Evolutionary conservation across 2,113 vertebrate species (phyloP).

Genomic region (Perca schrenkii): DNA sequence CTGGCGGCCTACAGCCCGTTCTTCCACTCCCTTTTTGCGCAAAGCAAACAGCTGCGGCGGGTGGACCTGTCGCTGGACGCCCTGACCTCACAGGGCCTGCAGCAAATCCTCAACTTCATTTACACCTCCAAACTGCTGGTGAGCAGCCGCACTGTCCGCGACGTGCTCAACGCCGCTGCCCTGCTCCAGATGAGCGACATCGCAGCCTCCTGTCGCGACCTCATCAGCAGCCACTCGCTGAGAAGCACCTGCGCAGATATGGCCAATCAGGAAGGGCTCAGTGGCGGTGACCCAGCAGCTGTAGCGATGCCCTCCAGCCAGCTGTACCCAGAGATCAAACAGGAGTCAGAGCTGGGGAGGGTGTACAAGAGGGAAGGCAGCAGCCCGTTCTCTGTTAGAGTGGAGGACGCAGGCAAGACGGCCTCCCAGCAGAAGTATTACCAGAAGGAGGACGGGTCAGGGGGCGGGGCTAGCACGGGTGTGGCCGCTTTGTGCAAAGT

Average conservation of each 20-base stretch:
- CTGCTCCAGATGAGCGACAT: slow-evolving; percentile 96
- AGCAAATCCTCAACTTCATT: slow-evolving; percentile 97
- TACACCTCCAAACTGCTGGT: slow-evolving; percentile 96
- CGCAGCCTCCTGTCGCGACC: slow-evolving; percentile 92
- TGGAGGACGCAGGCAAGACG: slow-evolving; percentile 84
- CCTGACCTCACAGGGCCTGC: slow-evolving; percentile 91
- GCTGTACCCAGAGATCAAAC: slow-evolving; percentile 93
- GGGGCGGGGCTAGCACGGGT: neutral
- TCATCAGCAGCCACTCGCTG: slow-evolving; percentile 90
- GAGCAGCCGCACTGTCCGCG: slow-evolving; percentile 90
- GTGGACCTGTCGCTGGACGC: slow-evolving; percentile 94
- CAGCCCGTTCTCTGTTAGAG: slow-evolving; percentile 88
- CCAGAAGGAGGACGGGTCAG: slow-evolving; percentile 88
- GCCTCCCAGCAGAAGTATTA: slow-evolving; percentile 85
- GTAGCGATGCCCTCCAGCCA: slow-evolving; percentile 67
- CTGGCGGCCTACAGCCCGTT: slow-evolving; percentile 95
- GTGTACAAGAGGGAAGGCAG: slow-evolving; percentile 90
- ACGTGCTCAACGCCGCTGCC: slow-evolving; percentile 91
- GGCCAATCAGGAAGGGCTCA: slow-evolving; percentile 80
- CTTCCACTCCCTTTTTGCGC: slow-evolving; percentile 95
- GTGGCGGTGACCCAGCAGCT: slow-evolving; percentile 28
- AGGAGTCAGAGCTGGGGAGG: slow-evolving; percentile 90
- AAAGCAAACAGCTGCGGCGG: slow-evolving; percentile 92
- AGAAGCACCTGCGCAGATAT: slow-evolving; percentile 82
- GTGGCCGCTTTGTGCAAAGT: slow-evolving; percentile 84